These are phyloP conservation scores for Peromyscus polionotus DNA, from an alignment of 2,113 vertebrate species.

Conservation along the genomic window DNA sequence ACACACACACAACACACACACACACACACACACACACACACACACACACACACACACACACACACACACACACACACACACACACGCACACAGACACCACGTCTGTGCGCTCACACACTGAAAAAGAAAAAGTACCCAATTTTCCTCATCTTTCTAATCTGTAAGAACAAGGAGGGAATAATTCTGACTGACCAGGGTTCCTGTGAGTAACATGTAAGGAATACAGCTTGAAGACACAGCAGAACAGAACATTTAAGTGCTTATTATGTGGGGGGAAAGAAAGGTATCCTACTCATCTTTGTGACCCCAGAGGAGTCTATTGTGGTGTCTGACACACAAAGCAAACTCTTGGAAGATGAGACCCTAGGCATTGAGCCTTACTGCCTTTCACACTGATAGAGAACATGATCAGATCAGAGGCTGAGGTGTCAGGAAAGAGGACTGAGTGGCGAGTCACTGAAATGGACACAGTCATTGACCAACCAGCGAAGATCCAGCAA, in stretches of 20 bases:
- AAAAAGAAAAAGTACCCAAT: neutral
- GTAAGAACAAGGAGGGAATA: neutral
- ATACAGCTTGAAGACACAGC: neutral
- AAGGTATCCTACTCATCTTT: neutral
- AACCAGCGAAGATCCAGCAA: neutral
- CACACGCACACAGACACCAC: too few relatives aligned
- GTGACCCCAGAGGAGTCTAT: neutral
- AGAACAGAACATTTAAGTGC: too few relatives aligned
- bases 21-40: too few relatives aligned
- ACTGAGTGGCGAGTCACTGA: neutral
- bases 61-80: neutral
- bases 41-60: too few relatives aligned
- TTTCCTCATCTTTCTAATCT: neutral
- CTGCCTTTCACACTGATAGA: accelerated
- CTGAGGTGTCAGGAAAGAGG: neutral
- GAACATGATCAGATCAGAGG: neutral
- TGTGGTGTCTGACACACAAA: neutral
- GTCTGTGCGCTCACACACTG: neutral
- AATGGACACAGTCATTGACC: neutral
- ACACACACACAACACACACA: too few relatives aligned
- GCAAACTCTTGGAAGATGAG: neutral
- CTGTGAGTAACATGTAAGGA: neutral
- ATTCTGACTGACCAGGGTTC: neutral
- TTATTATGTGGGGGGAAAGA: neutral
- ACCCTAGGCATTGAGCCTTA: neutral